phyloP scores from a whole-genome alignment of 2,113 vertebrate genomes.

The Dipodomys merriami region DNA sequence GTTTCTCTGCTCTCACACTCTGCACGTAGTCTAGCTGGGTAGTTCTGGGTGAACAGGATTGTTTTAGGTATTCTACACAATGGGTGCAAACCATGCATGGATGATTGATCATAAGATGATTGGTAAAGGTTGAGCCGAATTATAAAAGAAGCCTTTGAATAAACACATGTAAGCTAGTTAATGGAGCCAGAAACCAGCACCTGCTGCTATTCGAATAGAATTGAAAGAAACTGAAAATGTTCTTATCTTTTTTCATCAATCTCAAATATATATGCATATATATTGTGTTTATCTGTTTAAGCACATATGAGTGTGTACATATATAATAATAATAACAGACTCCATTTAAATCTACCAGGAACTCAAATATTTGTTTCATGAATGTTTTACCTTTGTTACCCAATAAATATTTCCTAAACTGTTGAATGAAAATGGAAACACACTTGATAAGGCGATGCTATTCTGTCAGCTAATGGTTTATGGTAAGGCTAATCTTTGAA shows the following conservation, averaged over 20 bases:
- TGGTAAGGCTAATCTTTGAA: background rate
- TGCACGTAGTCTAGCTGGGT: rapidly evolving
- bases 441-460: background rate
- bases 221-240: background rate
- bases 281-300: no score
- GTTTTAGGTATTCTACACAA: background rate
- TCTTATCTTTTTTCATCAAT: background rate
- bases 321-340: background rate
- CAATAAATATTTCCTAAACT: conserved; percentile 20
- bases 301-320: background rate
- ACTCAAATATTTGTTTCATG: background rate
- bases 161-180: background rate
- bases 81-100: background rate
- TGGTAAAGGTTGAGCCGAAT: background rate
- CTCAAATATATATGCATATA: background rate
- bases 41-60: rapidly evolving
- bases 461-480: conserved; percentile 22
- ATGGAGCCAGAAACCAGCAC: no score
- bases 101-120: background rate
- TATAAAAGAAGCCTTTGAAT: background rate
- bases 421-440: background rate
- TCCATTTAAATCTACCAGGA: background rate
- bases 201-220: background rate
- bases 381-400: conserved; percentile 1
- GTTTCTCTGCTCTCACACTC: background rate